These are phyloP conservation scores for Xylota sylvarum DNA, from an alignment of 2,888 invertebrate species.

Conservation along the genomic window DNA sequence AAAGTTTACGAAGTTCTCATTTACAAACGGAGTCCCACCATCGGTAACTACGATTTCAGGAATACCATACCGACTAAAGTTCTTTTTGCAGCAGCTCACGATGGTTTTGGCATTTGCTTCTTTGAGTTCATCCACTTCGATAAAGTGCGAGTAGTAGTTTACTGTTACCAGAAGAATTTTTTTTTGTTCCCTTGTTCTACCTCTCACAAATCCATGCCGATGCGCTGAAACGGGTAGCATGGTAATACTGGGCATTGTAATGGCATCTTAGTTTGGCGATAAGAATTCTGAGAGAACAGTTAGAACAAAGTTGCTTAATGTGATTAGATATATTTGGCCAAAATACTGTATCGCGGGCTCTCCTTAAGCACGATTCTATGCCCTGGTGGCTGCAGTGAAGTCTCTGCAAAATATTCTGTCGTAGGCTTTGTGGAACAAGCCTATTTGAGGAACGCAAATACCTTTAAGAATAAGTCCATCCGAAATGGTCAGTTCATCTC, in stretches of 20 bases:
- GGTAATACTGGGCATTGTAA: constrained; percentile 27
- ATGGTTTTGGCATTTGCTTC: too few species aligned
- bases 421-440: constrained; percentile 10
- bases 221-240: constrained; percentile 62
- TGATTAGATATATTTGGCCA: too few species aligned
- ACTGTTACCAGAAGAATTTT: constrained; percentile 41
- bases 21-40: too few species aligned
- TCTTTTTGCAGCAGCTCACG: too few species aligned
- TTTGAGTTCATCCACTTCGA: too few species aligned
- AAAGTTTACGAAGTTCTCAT: too few species aligned
- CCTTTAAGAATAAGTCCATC: constrained; percentile 18
- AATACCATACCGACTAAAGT: too few species aligned
- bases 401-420: constrained; percentile 21
- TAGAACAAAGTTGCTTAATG: constrained; percentile 18
- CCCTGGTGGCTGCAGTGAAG: constrained; percentile 25
- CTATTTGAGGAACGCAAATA: constrained; percentile 14
- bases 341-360: too few species aligned
- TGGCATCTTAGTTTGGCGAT: constrained; percentile 18
- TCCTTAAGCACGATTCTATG: too few species aligned
- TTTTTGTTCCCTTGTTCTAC: constrained; percentile 30
- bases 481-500: constrained; percentile 29
- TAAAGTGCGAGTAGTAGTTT: too few species aligned
- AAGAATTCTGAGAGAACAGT: constrained; percentile 36
- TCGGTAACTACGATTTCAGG: too few species aligned
- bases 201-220: constrained; percentile 57